Evolutionary conservation across 2,797 vertebrate species (phyloP), one percentile per base, ranked within the genome.

Genomic region (Myiotriccus ornatus): DNA sequence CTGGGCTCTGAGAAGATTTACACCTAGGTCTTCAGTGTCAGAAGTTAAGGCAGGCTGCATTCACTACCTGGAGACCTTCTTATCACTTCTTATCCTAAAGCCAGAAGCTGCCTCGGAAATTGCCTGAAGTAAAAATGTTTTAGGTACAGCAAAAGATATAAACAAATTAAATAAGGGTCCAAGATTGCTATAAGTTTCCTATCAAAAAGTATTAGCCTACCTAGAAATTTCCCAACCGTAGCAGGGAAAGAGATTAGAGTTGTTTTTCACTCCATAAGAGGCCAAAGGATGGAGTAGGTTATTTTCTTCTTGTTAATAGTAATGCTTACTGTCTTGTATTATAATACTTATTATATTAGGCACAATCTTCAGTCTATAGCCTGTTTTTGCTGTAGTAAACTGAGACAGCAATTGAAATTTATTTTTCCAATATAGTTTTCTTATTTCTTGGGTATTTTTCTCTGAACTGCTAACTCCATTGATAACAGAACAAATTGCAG

Each of bases 1-100:
- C 91, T 87, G 55, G 78, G 65, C 78, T 95, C 63, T 95, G 91
- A 96, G 93, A 96, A 97, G 95, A 97, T 95, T 96, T 97, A 97
- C 94, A 92, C 78, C 73, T 74, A 78, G 62, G 87, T 95, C 79
- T 93, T 76, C 83, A 81, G 89, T 96, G 95, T 92, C 95, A 97
- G 79, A 96, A 88, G 71, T 65, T 94, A 89, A 96, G 92, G 30
- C 68, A 96, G 55, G n/a, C 55, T 92, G 85, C 44, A 90, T 93
- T 90, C 76, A 84, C 69, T 70, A 95, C 84, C 80, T 89, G 71
- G 74, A 95, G 76, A 95, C 60, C 87, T 92, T 90, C 92, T 89
- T 89, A 90, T 85, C 57, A 32, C 47, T 90, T 90, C 80, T 97
- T 94, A 97, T 92, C 82, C 84, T 68, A 93, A 79, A 95, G 74